A percentile compares a stretch with the other conserved stretches of the same genome.
Evolutionary conservation across 2,888 invertebrate genomes (phyloP).

Genomic region (Pandemis cinnamomeana): DNA sequence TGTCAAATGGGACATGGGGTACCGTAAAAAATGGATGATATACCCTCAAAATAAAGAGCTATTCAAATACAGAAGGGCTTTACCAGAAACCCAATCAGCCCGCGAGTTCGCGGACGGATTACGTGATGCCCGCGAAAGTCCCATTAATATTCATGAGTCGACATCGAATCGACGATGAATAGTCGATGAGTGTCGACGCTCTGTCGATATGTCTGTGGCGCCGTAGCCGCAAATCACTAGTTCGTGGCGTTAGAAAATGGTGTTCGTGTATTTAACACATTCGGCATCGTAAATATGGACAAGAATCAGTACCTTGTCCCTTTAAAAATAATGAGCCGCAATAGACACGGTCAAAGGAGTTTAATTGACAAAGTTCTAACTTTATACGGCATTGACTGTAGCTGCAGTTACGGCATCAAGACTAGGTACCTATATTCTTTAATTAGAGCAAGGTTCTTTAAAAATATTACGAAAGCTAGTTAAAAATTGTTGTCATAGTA

Average conservation of each 20-base stretch:
- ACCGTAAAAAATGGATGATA: neutral
- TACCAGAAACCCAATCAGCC: conserved; percentile 56
- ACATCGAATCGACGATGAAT: conserved; percentile 67
- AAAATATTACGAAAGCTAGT: neutral
- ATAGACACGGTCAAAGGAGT: neutral
- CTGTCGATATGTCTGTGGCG: conserved; percentile 46
- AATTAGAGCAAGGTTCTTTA: neutral
- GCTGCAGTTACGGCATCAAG: neutral
- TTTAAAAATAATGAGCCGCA: neutral
- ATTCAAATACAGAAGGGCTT: conserved; percentile 28
- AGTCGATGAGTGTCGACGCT: conserved; percentile 62
- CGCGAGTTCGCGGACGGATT: conserved; percentile 63
- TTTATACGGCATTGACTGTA: neutral
- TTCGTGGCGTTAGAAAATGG: conserved; percentile 29
- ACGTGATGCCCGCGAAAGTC: conserved; percentile 70
- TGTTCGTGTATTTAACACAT: conserved; percentile 3
- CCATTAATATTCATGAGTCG: conserved; percentile 76
- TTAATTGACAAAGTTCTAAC: neutral
- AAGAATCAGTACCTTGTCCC: neutral
- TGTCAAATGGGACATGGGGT: neutral
- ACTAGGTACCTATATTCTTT: neutral
- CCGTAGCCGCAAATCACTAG: conserved; percentile 28
- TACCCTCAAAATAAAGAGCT: neutral
- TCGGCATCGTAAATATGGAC: neutral
- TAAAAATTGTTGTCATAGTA: neutral